A percentile compares a stretch with the other conserved stretches of the same genome.
These are phyloP conservation scores for Drosophila tropicalis DNA, from an alignment of 1,140 invertebrate species.

Conservation along the genomic window DNA sequence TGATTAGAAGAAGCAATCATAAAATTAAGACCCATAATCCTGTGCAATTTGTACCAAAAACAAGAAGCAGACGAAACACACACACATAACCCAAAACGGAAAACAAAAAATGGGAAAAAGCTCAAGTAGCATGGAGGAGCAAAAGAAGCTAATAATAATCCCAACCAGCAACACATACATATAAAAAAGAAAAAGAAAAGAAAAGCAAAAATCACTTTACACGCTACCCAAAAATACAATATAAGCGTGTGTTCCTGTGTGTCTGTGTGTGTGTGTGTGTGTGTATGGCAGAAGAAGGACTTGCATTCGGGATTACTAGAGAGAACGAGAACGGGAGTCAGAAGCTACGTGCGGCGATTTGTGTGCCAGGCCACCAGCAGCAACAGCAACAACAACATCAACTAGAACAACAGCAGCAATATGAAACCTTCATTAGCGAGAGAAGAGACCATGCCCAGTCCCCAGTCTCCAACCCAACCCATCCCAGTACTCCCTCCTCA, in stretches of 20 bases:
- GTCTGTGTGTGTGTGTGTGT: background rate
- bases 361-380: slow-evolving; percentile 13
- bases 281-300: slow-evolving; percentile 5
- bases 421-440: slow-evolving; percentile 72
- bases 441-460: slow-evolving; percentile 2
- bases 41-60: slow-evolving; percentile 69
- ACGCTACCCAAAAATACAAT: slow-evolving; percentile 42
- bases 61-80: background rate
- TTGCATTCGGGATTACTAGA: slow-evolving; percentile 37
- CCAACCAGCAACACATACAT: slow-evolving; percentile 13
- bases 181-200: slow-evolving; percentile 19
- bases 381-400: slow-evolving; percentile 31
- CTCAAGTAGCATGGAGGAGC: slow-evolving; percentile 23
- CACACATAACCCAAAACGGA: no score
- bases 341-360: slow-evolving; percentile 69
- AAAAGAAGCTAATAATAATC: slow-evolving; percentile 41
- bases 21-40: slow-evolving; percentile 81
- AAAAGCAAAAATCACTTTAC: slow-evolving; percentile 56
- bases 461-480: background rate
- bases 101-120: background rate
- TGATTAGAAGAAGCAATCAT: slow-evolving; percentile 80
- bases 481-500: background rate
- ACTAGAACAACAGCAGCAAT: slow-evolving; percentile 41
- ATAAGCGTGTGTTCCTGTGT: slow-evolving; percentile 14
- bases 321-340: slow-evolving; percentile 29